A percentile compares a stretch with the other conserved stretches of the same genome.
These are phyloP conservation scores for Slavum lentiscoides DNA, from an alignment of 2,888 invertebrate genomes.

Conservation along the genomic window DNA sequence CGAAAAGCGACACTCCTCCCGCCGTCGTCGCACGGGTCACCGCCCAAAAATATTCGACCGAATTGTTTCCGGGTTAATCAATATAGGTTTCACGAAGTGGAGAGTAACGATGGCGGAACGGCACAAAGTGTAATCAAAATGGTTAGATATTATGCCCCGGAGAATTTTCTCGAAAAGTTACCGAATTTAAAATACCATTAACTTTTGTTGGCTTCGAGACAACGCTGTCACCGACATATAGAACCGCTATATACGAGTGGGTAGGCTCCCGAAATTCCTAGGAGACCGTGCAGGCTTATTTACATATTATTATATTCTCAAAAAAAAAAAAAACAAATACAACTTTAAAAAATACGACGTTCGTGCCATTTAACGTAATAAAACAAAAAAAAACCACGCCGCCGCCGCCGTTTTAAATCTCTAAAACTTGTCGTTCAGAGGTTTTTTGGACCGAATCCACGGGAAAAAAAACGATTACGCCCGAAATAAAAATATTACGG, in stretches of 20 bases:
- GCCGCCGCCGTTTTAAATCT: not conserved
- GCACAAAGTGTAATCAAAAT: conserved; percentile 15
- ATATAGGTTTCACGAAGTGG: not conserved
- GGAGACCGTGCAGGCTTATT: conserved; percentile 19
- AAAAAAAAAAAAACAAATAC: conserved; percentile 9
- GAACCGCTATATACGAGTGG: conserved; percentile 1
- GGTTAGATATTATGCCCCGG: conserved; percentile 36
- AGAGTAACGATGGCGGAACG: not conserved
- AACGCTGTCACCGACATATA: conserved; percentile 20
- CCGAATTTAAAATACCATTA: conserved; percentile 47
- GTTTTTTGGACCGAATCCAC: not conserved
- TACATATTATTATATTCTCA: conserved; percentile 45
- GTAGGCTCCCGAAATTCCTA: conserved; percentile 35
- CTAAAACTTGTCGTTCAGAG: not conserved
- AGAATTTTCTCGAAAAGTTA: conserved; percentile 35
- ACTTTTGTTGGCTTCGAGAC: conserved; percentile 26
- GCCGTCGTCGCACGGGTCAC: not conserved
- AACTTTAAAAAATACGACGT: conserved; percentile 26
- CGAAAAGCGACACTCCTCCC: not conserved
- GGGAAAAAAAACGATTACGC: not conserved
- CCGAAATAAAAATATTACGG: conserved; percentile 16
- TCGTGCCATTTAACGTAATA: conserved; percentile 26
- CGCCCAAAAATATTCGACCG: not conserved
- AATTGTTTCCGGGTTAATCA: not conserved
- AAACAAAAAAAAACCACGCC: not conserved